Evolutionary conservation across 2,888 invertebrate genomes (phyloP), one percentile per base, ranked within the genome.

Genomic region (Nemotelus nigrinus): DNA sequence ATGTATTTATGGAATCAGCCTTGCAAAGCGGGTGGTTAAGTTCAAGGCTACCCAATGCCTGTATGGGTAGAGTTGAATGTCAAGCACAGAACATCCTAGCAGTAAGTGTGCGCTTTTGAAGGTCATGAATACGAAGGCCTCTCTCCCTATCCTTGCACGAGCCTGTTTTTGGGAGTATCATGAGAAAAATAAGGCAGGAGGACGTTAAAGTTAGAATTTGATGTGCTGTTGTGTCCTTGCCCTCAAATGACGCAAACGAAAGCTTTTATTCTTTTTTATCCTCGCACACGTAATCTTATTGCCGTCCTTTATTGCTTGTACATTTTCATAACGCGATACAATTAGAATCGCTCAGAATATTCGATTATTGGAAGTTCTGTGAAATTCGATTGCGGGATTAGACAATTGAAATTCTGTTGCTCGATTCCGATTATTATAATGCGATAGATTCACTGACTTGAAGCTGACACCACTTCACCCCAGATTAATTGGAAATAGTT

Each of bases 11-110:
- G 48, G 60, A 60, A 64, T 50, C 65, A 64, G 76, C 60, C 64
- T 60, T 76, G 65, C 43, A 50, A 7, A 44, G 65, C 76, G 65
- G 65, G 60, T 76, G 76, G 76, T 76, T 76, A 76, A 76, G 76
- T 76, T 76, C 76, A 76, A 76, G 76, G 76, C 65, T 64, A 63
- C 65, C 48, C 60, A 47, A 74, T 60, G 60, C 74, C 63, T 74
- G 74, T 74, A 41, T 25, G 60, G 48, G 74, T 39, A 74, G 48
- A 74, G 74, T 74, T 74, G 74, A 74, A 74, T 60, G 74, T 60
- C 74, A 74, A 74, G 63, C 74, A 74, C 60, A 57, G 47, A 74
- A 63, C 60, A 60, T 63, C 48, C 58, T n/a, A 74, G 8, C 74
- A 63, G 55, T 44, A 43, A 43, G 44, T 50, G 44, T 53, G 55